A percentile compares a stretch with the other conserved stretches of the same genome.
phyloP scores from a whole-genome alignment of 2,797 vertebrate genomes.

The Pantherophis vulpinus region DNA sequence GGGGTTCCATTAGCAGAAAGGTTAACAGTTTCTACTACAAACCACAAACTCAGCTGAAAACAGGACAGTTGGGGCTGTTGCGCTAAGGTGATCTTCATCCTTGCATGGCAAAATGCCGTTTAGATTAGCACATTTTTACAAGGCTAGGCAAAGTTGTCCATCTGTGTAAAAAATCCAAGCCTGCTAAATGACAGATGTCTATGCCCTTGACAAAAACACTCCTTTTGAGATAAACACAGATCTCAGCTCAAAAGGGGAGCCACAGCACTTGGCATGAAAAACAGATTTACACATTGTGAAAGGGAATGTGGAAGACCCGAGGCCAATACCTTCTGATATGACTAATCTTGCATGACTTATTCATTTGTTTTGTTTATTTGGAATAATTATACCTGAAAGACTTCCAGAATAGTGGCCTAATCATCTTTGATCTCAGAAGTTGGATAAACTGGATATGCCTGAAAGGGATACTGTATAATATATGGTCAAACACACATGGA shows the following conservation, averaged over 20 bases:
- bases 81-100: conserved; percentile 40
- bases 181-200: conserved; percentile 43
- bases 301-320: background rate
- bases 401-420: background rate
- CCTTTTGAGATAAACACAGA: background rate
- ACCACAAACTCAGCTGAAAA: conserved; percentile 35
- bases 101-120: conserved; percentile 37
- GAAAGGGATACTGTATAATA: background rate
- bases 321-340: background rate
- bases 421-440: background rate
- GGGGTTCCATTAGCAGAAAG: background rate
- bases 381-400: background rate
- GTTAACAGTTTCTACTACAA: background rate
- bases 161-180: conserved; percentile 38
- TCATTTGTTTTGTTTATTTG: background rate
- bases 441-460: background rate
- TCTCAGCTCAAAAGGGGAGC: background rate
- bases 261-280: background rate
- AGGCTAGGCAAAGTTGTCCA: background rate
- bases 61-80: conserved; percentile 36
- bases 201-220: conserved; percentile 50
- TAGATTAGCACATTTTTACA: conserved; percentile 45
- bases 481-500: background rate
- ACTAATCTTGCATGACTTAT: background rate
- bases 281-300: background rate